Base-by-base conservation (phyloP, 1,140 invertebrate genomes). In the Trichoplusia ni region DNA sequence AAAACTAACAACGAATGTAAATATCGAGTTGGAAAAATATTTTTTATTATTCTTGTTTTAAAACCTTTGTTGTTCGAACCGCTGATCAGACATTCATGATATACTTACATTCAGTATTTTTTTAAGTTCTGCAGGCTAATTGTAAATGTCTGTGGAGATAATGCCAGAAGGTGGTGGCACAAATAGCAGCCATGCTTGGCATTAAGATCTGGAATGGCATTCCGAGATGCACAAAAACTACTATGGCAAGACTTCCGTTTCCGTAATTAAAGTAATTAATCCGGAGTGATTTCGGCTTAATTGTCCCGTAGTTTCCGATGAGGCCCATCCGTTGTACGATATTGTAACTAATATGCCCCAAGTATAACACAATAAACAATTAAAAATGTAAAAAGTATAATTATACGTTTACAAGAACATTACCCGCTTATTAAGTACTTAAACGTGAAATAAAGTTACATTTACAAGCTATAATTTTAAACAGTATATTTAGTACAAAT, bases 211-310 rank as follows among this genome's bases (percentile, higher is more conserved):
- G 70, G 75, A 71, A 77, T 79, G 72, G 71, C 42, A 77, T 77
- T 75, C 74, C 66, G 58, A 53, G 58, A 64, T 64, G 60, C 38
- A 67, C 72, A 79, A 81, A 81, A 82, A 81, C 75, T 69, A 73
- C 51, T 47, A 67, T 66, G 58, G 61, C 68, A 71, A 71, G 70
- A 64, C 64, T 84, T 86, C 84, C 79, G 81, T 76, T 84, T 87
- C 86, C 84, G 81, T 82, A 75, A 89, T 87, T 87, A 89, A 77
- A 80, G 77, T 79, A 87, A 87, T 86, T 79, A 82, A 75, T 76
- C 56, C 60, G 37, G 63, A 75, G 70, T 73, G 78, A 82, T 88
- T 88, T 81, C 64, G 67, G 67, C 79, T 72, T 86, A 87, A 89
- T 89, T 82, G 73, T 79, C 71, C 51, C 44, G 67, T 69, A 72